Base-by-base conservation (phyloP, 1,140 invertebrate species). In the Bombus huntii region DNA sequence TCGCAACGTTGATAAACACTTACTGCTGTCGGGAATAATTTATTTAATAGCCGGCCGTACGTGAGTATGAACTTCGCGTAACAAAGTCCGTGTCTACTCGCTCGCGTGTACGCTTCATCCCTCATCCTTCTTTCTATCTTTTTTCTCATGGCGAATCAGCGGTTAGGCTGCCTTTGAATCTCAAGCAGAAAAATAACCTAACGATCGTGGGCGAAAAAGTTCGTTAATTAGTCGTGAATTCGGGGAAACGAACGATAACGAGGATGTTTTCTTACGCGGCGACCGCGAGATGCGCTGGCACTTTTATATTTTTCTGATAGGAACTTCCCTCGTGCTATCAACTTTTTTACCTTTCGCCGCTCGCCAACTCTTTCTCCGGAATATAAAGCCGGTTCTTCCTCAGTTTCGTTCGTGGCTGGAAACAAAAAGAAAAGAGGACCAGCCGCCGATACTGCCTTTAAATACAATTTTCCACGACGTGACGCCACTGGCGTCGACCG, bases 381-480 rank as follows among this genome's bases (percentile, higher is more conserved):
- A 57, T 78, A 59, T n/a, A 59, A 78, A 83, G 47, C 25, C 37
- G 18, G 22, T 25, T 39, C 37, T 18, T 6, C 66, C 18, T 1
- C 4, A 34, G 15, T 44, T 22, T 34, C 65, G 28, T 18, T 25
- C 47, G 62, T 15, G 15, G 31, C 6, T 42, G 37, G 13, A 13
- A 28, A 34, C 10, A 70, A 37, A 22, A 47, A 37, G 22, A 31
- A n/a, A 31, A 22, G 22, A 71, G 53, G 53, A 79, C 25, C 25
- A 18, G 18, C 53, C 31, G 47, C 53, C 68, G 66, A 84, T 84
- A 79, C 65, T 42, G 76, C 57, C 83, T 85, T 85, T 80, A 85
- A 85, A 85, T 85, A 85, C 83, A 85, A 85, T 85, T 85, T 79
- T 71, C 83, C 76, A 34, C 39, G 76, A 65, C 22, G 77, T 12